Conservation (phyloP, 2,113 vertebrate genomes). For the Drymodes brunneopygia region DNA sequence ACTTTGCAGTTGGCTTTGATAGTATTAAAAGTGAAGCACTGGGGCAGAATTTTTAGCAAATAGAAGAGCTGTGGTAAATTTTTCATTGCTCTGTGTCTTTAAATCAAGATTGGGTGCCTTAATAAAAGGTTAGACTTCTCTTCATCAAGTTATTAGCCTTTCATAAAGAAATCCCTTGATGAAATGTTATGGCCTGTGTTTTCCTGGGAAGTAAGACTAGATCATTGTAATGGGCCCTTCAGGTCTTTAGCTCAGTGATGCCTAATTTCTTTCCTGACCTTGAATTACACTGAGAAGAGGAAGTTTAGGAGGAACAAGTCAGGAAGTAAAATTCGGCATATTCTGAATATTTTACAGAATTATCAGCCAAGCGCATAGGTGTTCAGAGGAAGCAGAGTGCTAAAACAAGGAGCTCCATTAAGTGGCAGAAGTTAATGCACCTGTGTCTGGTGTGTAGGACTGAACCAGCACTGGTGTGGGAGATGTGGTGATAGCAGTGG, state of each 20-base stretch:
- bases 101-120: not conserved
- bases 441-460: not conserved
- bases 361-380: not conserved
- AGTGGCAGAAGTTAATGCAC: not conserved
- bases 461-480: not conserved
- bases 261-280: slow-evolving; percentile 31
- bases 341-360: not conserved
- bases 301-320: not conserved
- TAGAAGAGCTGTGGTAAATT: not conserved
- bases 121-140: slow-evolving; percentile 20
- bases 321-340: not conserved
- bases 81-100: not conserved
- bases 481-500: not conserved
- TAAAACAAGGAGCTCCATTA: not conserved
- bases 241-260: not conserved
- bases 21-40: not conserved
- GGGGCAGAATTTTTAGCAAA: not conserved
- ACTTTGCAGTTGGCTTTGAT: not conserved
- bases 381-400: not conserved
- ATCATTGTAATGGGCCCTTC: slow-evolving; percentile 15
- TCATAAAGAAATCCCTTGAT: slow-evolving; percentile 44
- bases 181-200: slow-evolving; percentile 23
- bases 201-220: slow-evolving; percentile 21
- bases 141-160: slow-evolving; percentile 36
- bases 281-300: not conserved